These are phyloP conservation scores for Leptinotarsa texana DNA, from an alignment of 1,140 invertebrate species.

Conservation along the genomic window DNA sequence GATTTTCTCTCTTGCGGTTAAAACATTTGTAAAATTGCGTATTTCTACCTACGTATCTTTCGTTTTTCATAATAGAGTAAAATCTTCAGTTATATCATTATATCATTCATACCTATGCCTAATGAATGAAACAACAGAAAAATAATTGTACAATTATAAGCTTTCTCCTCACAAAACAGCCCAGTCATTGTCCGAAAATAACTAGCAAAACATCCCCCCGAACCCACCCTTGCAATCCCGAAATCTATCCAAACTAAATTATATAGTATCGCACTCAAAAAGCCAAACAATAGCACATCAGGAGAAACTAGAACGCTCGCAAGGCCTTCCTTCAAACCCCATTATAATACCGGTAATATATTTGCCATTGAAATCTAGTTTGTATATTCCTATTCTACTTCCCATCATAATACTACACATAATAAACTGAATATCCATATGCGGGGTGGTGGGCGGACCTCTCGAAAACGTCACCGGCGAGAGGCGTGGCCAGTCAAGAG, in stretches of 20 bases:
- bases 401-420: conserved; percentile 51
- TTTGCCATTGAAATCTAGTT: conserved; percentile 53
- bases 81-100: no score
- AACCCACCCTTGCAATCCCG: conserved; percentile 19
- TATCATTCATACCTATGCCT: no score
- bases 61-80: no score
- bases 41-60: no score
- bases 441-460: conserved; percentile 41
- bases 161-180: no score
- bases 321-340: conserved; percentile 42
- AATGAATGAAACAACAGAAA: no score
- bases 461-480: conserved; percentile 38
- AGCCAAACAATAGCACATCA: conserved; percentile 34
- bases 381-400: conserved; percentile 54
- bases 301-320: conserved; percentile 40
- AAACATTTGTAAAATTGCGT: no score
- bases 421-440: conserved; percentile 52
- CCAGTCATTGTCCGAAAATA: conserved; percentile 9
- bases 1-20: no score
- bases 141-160: no score
- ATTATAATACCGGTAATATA: conserved; percentile 51
- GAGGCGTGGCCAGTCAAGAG: conserved; percentile 31
- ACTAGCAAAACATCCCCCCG: conserved; percentile 28
- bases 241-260: conserved; percentile 33
- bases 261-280: conserved; percentile 37